Evolutionary conservation across 2,888 invertebrate genomes (phyloP).

Genomic region (Autographa gamma): DNA sequence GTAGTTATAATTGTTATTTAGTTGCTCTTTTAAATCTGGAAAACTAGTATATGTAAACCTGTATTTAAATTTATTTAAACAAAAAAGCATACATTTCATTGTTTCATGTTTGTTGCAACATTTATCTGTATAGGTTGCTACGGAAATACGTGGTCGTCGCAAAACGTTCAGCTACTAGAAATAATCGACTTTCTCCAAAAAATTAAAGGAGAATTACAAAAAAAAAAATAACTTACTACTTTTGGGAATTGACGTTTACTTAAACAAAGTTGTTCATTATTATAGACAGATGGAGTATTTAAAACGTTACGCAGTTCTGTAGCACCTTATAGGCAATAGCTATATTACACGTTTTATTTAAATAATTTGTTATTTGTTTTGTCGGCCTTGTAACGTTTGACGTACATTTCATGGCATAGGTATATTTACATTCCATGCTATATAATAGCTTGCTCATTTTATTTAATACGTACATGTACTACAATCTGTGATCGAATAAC

Average conservation of each 20-base stretch:
- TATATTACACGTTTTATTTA: not conserved
- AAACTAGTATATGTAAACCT: not conserved
- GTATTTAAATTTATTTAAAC: not conserved
- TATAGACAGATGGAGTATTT: too few relatives aligned
- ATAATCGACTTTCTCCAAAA: too few relatives aligned
- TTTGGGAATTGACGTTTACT: too few relatives aligned
- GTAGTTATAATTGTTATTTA: not conserved
- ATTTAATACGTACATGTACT: constrained; percentile 22
- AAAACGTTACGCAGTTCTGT: too few relatives aligned
- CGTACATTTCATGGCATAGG: constrained; percentile 29
- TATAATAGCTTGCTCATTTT: constrained; percentile 35
- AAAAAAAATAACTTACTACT: too few relatives aligned
- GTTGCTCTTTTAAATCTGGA: not conserved
- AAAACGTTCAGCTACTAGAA: too few relatives aligned
- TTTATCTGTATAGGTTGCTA: not conserved
- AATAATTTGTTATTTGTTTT: constrained; percentile 6
- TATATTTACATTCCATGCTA: constrained; percentile 49
- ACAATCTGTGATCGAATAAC: constrained; percentile 35
- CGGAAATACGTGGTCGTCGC: too few relatives aligned
- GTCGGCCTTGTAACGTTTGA: constrained; percentile 33
- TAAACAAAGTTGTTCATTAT: too few relatives aligned
- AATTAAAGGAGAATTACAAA: too few relatives aligned
- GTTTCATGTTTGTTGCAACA: not conserved
- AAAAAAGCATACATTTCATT: not conserved
- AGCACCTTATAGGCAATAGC: too few relatives aligned